Evolutionary conservation across 1,140 invertebrate species (phyloP), one percentile per base, ranked within the genome.

Genomic region (Ceratina calcarata): DNA sequence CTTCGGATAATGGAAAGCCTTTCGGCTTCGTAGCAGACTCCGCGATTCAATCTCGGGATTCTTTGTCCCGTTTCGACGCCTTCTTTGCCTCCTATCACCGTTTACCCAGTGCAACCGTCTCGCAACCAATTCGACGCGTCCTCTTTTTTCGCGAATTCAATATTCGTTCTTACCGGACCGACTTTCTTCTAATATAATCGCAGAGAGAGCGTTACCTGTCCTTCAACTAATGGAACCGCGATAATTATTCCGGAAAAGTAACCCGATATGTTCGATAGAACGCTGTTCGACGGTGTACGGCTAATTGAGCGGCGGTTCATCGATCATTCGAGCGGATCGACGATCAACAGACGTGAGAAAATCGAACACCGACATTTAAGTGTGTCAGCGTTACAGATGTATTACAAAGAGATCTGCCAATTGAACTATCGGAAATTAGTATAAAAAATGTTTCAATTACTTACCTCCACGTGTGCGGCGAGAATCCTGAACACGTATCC

Each of bases 381-480:
- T 60, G 45, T 49, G 77, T 65, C 70, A 66, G 2, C 61, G 67
- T n/a, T 22, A 15, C 32, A 37, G 60, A 20, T 10, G n/a, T 20
- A 3, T 0, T 49, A 45, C 37, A 45, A 10, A 45, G 37, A 45
- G 37, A 45, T 45, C 37, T 45, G 27, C 27, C 27, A 32, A 4
- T 32, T 4, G 37, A 10, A 45, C 37, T 45, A 45, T 45, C 37
- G 37, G 37, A 10, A 57, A 57, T 57, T 18, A 57, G 55, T 57
- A 57, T 13, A 57, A 16, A 18, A 18, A 57, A 57, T 57, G 55
- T 60, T n/a, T 24, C 57, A 55, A 71, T 57, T 12, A 90, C 95
- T 95, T 91, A 98, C 97, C 97, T 96, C 97, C 97, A 98, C 82
- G 95, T 93, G 89, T 98, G 97, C 27, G 95, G 94, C 57, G 94